Evolutionary conservation across 2,113 vertebrate species (phyloP), one percentile per base, ranked within the genome.

Genomic region (Syngnathoides biaculeatus): DNA sequence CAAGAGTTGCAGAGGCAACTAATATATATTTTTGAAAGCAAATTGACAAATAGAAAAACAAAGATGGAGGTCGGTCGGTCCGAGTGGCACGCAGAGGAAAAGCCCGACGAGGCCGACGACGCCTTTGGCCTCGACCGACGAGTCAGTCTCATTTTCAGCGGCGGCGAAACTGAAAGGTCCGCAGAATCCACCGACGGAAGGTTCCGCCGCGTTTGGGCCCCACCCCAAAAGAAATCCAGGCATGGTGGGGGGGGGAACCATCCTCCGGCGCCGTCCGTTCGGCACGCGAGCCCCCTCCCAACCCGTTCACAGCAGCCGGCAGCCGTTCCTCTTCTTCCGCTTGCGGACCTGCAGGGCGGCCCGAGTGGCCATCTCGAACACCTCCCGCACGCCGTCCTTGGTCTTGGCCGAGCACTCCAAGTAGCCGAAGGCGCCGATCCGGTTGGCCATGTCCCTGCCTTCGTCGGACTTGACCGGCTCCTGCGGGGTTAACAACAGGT

Each of bases 341-440:
- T 98, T 98, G 42, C 95, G 93, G 30, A 98, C 96, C 89, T 99
- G 96, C 84, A 99, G 92, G 0, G 95, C 97, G 0, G 97, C 96
- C 0, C 96, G 90, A 19, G 97, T 99, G 77, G 97, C 97, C 97
- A 99, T 98, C 89, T 99, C 96, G 0, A 99, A 99, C 61, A 99
- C 97, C 79, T 99, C 96, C 80, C 97, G 91, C 74, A 99, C 97
- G 0, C 96, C 97, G 0, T 99, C 97, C 88, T 99, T 98, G 5
- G 96, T 99, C 92, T 98, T 98, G 90, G 97, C 96, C 0, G 97
- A 99, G 84, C 97, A 99, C 89, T 99, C 97, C 0, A 99, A 92
- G 91, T 98, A 99, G 67, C 97, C 96, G 8, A 99, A 98, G 74
- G 97, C 96, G 8, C 92, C 93, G 91, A 99, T 99, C 72, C 96